phyloP scores from a whole-genome alignment of 2,113 vertebrate genomes.

The Boleophthalmus pectinirostris region DNA sequence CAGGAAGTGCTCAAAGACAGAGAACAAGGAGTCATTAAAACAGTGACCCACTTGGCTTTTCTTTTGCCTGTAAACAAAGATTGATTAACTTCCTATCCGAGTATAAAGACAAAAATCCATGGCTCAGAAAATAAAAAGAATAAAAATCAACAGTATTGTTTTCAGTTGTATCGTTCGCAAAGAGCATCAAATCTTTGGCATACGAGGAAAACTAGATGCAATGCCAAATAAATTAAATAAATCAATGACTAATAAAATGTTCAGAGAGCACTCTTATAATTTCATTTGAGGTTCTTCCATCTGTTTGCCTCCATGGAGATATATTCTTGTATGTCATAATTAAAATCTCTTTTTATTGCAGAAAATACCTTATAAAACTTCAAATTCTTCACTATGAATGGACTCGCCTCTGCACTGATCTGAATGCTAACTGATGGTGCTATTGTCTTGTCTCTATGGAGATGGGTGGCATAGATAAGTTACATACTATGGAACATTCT shows the following conservation, averaged over 20 bases:
- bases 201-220: too few relatives aligned
- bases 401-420: background rate
- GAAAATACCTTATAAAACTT: background rate
- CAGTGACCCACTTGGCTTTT: slow-evolving; percentile 39
- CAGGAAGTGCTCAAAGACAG: slow-evolving; percentile 44
- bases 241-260: too few relatives aligned
- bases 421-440: too few relatives aligned
- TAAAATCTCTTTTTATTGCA: background rate
- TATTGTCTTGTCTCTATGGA: too few relatives aligned
- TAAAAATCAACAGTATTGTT: background rate
- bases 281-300: too few relatives aligned
- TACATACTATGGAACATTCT: background rate
- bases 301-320: background rate
- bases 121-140: background rate
- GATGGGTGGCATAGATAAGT: too few relatives aligned
- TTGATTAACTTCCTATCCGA: slow-evolving; percentile 36
- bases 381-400: background rate
- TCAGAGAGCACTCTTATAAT: too few relatives aligned
- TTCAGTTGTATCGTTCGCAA: background rate
- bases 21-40: slow-evolving; percentile 53
- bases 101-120: slow-evolving; percentile 26
- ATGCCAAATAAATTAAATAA: too few relatives aligned
- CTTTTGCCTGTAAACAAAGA: slow-evolving; percentile 45
- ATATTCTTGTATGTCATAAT: background rate
- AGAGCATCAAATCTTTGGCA: too few relatives aligned